Evolutionary conservation across 2,888 invertebrate genomes (phyloP), one percentile per base, ranked within the genome.

Genomic region (Tholera decimalis): DNA sequence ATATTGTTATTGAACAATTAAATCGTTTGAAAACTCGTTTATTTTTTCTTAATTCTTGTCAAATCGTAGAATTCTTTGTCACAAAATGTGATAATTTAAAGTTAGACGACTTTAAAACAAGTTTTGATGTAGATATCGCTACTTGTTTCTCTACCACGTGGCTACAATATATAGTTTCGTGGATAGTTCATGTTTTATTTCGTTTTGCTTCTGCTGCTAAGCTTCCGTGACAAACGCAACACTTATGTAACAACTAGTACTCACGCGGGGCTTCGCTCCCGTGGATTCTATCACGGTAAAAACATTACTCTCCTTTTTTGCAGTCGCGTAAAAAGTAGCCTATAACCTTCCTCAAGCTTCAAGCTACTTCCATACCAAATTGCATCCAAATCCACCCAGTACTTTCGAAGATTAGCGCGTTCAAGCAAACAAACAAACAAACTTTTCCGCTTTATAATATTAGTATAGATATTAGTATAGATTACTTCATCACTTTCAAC

Each of bases 141-240:
- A 35, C 30, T 46, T 43, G 47, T 68, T 60, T 70, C 22, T 49
- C 11, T 24, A 49, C 44, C 55, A 65, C 61, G 62, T 72, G 77
- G 57, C 53, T 66, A 30, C 15, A 37, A 43, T 22, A 41, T 28
- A 30, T 67, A 58, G n/a, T 55, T 57, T 67, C 50, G 24, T 57
- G 57, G 56, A 69, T 71, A 71, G 39, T 54, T 53, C 39, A 58
- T 63, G 72, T 26, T 60, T n/a, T n/a, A n/a, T n/a, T 62, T 50
- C 65, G 44, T 64, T 69, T 73, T 49, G 49, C 53, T 66, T 64
- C 46, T 39, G 69, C 46, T 39, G 69, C 13, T 35, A 6, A 41
- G 67, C 73, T 79, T 79, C 78, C 78, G 77, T 73, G 73, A 70
- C 67, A 62, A 61, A 46, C 46, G 73, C 73, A 68, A 80, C 80